These are phyloP conservation scores for Oriolus oriolus DNA, from an alignment of 2,113 vertebrate species.

Conservation along the genomic window DNA sequence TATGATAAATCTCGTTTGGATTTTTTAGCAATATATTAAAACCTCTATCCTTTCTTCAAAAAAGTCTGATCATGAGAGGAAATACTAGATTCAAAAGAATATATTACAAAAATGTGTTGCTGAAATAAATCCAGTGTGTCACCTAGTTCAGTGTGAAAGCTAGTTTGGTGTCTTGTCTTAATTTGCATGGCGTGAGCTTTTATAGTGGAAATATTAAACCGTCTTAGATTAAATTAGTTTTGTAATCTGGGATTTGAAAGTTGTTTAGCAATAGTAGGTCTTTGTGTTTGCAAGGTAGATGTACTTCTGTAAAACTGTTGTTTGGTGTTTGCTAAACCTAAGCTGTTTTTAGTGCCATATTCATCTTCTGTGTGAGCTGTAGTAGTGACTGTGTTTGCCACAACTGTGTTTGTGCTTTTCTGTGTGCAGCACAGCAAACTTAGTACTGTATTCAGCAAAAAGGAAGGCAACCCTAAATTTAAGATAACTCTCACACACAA, in stretches of 20 bases:
- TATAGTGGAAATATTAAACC: not conserved
- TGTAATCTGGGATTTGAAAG: not conserved
- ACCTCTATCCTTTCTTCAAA: not conserved
- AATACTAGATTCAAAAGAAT: not conserved
- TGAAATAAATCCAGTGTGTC: not conserved
- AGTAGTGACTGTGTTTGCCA: not conserved
- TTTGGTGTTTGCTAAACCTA: not conserved
- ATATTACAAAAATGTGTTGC: not conserved
- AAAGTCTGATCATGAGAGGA: not conserved
- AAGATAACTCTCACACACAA: not conserved
- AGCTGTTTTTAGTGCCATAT: not conserved
- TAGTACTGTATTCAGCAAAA: slow-evolving; percentile 9
- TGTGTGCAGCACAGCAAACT: not conserved
- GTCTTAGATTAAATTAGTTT: not conserved
- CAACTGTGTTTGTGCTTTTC: not conserved
- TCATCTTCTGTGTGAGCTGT: not conserved
- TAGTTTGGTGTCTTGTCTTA: not conserved
- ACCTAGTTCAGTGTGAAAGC: not conserved
- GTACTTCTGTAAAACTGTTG: not conserved
- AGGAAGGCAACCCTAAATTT: not conserved
- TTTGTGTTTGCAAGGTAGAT: not conserved
- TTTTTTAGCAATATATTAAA: not conserved
- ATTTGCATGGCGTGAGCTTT: not conserved
- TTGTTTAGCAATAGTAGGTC: not conserved
- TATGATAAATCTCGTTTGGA: not conserved